A percentile compares a stretch with the other conserved stretches of the same genome.
phyloP scores from a whole-genome alignment of 2,797 vertebrate genomes.

The Phrynocephalus vlangalii region DNA sequence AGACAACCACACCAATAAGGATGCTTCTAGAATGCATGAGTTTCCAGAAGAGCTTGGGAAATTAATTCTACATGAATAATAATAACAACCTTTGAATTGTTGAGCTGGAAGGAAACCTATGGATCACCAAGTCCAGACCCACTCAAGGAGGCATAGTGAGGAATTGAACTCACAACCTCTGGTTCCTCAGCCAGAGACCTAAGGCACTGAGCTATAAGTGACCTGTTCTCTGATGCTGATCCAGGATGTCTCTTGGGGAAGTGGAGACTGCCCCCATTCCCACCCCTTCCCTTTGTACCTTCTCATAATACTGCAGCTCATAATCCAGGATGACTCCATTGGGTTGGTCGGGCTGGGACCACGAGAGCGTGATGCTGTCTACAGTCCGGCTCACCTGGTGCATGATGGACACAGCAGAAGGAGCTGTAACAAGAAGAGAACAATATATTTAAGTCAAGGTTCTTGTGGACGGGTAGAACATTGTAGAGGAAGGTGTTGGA shows the following conservation, averaged over 20 bases:
- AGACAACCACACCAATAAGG: neutral
- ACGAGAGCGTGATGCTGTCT: slow-evolving; percentile 93
- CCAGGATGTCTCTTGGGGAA: fast-evolving
- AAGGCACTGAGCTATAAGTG: no score
- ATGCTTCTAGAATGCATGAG: no score
- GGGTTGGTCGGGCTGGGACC: slow-evolving; percentile 96
- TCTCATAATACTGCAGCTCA: slow-evolving; percentile 94
- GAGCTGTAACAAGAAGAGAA: slow-evolving; percentile 78
- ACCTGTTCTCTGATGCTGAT: neutral
- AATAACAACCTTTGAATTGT: no score
- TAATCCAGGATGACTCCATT: slow-evolving; percentile 97
- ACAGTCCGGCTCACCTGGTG: slow-evolving; percentile 93
- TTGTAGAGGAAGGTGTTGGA: neutral
- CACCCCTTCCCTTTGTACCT: slow-evolving; percentile 79
- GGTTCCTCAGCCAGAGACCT: no score
- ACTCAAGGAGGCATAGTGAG: no score
- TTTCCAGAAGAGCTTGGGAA: no score
- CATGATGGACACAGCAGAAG: slow-evolving; percentile 95
- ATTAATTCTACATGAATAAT: no score
- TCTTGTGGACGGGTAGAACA: neutral
- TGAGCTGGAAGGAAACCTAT: no score
- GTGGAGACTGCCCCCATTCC: neutral
- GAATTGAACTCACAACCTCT: no score
- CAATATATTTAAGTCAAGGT: neutral
- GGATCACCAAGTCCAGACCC: no score